These are phyloP conservation scores for Chelonoidis abingdonii DNA, from an alignment of 2,113 vertebrate species.

Conservation along the genomic window DNA sequence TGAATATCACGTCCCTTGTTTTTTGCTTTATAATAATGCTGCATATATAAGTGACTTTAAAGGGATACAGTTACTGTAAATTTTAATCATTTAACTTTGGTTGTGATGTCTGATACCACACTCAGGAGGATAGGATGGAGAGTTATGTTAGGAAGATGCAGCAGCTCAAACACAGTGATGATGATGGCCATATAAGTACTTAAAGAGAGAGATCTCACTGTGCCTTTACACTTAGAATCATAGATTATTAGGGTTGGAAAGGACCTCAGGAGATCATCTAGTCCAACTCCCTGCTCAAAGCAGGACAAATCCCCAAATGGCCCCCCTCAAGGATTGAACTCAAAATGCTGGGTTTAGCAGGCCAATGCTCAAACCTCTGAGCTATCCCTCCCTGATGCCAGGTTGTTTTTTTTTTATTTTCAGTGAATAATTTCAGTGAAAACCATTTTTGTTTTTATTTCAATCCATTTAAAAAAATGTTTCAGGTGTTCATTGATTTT, in stretches of 20 bases:
- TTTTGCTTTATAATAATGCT: neutral
- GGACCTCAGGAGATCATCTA: no score
- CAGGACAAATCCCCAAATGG: no score
- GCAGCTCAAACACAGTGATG: neutral
- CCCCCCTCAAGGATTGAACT: no score
- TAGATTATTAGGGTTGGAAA: no score
- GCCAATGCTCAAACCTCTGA: no score
- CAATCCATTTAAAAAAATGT: neutral
- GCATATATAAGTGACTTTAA: neutral
- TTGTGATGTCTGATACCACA: neutral
- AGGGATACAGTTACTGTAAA: neutral
- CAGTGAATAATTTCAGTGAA: neutral
- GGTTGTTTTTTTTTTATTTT: neutral
- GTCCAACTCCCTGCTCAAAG: no score
- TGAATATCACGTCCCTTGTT: neutral
- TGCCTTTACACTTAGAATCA: neutral
- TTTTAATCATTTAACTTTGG: neutral
- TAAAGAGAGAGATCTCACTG: neutral
- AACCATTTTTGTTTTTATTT: neutral
- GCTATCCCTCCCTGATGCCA: no score
- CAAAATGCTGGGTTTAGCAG: no score
- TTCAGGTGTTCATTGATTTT: neutral
- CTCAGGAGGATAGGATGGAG: neutral
- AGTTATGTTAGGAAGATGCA: neutral
- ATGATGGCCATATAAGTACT: slow-evolving; percentile 12